Evolutionary conservation across 1,140 invertebrate genomes (phyloP), one percentile per base, ranked within the genome.

Genomic region (Sweltsa coloradensis): DNA sequence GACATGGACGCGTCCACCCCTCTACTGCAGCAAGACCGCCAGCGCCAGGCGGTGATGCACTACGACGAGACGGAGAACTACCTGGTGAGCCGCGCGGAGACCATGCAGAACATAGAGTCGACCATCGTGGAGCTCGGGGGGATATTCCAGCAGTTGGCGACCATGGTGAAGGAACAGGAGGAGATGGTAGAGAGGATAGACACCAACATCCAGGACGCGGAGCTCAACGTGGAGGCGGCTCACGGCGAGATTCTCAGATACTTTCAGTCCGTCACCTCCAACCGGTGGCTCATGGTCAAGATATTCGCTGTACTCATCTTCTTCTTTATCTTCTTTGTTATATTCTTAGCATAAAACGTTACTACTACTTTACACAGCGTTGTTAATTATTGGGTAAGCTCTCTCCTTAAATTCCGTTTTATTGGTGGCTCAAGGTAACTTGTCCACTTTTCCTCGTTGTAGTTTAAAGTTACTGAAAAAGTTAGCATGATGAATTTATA

Each of bases 211-310:
- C 88, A 96, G 65, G 89, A 97, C 62, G 83, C 95, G 2, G 85
- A 89, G 63, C 61, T 97, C 56, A 98, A 99, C 69, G 90, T 99
- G 26, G 94, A 97, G 72, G 89, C 91, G 40, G 97, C 95, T 16
- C 96, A 99, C 63, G 74, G 83, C 16, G 93, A 99, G 73, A 91
- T 99, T 52, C 70, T 99, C 45, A 96, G 90, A 68, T 99, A 99
- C 70, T 99, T 99, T 64, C 90, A 93, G 67, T 93, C 89, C 18
- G 88, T 99, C 16, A 89, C 92, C 9, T 93, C 87, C 34, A 99
- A 99, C 71, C 77, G 96, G 57, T 98, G 94, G 89, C 73, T 99
- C 9, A 99, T 99, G 92, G 89, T 99, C 56, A 99, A 99, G 78
- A 85, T 99, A 50, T 99, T 99, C 72, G 95, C 82, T 45, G 89